Conservation (phyloP, 2,888 invertebrate species). For the Atethmia centrago region DNA sequence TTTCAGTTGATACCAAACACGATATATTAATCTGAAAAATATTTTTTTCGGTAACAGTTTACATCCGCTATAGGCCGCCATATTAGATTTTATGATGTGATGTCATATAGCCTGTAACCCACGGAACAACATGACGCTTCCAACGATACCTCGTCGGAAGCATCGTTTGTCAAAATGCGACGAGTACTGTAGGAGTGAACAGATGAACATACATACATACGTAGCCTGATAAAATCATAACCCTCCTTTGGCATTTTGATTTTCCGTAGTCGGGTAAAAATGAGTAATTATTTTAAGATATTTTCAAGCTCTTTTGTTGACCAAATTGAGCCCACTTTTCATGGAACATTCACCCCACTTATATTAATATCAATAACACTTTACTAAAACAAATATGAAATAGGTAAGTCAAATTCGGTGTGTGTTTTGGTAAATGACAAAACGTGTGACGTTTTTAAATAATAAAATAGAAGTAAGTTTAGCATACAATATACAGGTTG, state of each 20-base stretch:
- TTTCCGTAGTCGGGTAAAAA: slow-evolving; percentile 1
- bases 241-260: background rate
- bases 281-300: slow-evolving; percentile 21
- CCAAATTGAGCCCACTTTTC: slow-evolving; percentile 14
- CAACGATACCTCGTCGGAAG: background rate
- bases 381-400: slow-evolving; percentile 5
- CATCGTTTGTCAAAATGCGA: background rate
- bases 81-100: background rate
- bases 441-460: background rate
- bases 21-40: background rate
- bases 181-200: background rate
- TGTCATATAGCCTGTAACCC: background rate
- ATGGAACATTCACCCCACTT: slow-evolving; percentile 8
- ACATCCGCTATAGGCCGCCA: background rate
- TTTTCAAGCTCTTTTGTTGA: slow-evolving; percentile 10
- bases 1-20: background rate
- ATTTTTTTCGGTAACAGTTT: background rate
- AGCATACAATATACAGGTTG: background rate
- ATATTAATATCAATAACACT: slow-evolving; percentile 28
- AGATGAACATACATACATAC: background rate
- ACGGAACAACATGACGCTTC: background rate
- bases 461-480: background rate
- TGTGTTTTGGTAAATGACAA: slow-evolving; percentile 18
- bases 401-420: background rate
- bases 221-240: background rate